Percentiles rank a stretch among this genome's conserved stretches.
Conservation (phyloP, 2,888 invertebrate genomes). For the Melanotus villosus region DNA sequence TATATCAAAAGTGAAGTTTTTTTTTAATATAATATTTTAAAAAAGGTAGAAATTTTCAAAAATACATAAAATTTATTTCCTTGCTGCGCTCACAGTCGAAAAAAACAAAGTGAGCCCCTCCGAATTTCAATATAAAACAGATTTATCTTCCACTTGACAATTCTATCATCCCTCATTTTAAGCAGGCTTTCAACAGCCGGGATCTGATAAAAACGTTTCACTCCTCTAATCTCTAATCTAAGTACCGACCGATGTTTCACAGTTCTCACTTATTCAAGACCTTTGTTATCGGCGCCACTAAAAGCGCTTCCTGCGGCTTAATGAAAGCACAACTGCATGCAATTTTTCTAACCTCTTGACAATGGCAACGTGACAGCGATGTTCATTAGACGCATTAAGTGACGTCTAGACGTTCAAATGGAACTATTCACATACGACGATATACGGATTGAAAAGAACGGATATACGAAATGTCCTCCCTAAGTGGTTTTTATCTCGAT, state of each 20-base stretch:
- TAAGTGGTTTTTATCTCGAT: conserved; percentile 39
- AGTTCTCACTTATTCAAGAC: background rate
- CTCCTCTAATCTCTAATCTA: no score
- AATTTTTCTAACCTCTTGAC: conserved; percentile 25
- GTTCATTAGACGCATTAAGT: conserved; percentile 39
- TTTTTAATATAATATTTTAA: no score
- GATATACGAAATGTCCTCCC: conserved; percentile 36
- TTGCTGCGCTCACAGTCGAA: no score
- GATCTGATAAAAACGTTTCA: no score
- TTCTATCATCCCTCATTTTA: no score
- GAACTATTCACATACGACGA: conserved; percentile 33
- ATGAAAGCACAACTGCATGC: conserved; percentile 5
- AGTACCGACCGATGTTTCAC: background rate
- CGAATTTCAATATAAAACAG: no score
- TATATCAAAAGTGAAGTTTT: no score
- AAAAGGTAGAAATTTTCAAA: no score
- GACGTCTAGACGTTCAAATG: conserved; percentile 41
- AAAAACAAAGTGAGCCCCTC: no score
- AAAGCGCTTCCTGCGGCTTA: background rate
- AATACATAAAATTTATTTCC: no score
- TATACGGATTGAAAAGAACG: conserved; percentile 36
- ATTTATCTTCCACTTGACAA: no score
- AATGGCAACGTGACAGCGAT: conserved; percentile 33
- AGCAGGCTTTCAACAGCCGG: no score
- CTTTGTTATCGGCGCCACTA: background rate